A percentile compares a stretch with the other conserved stretches of the same genome.
Evolutionary conservation across 2,113 vertebrate species (phyloP).

Genomic region (Rhegmatorhina hoffmannsi): DNA sequence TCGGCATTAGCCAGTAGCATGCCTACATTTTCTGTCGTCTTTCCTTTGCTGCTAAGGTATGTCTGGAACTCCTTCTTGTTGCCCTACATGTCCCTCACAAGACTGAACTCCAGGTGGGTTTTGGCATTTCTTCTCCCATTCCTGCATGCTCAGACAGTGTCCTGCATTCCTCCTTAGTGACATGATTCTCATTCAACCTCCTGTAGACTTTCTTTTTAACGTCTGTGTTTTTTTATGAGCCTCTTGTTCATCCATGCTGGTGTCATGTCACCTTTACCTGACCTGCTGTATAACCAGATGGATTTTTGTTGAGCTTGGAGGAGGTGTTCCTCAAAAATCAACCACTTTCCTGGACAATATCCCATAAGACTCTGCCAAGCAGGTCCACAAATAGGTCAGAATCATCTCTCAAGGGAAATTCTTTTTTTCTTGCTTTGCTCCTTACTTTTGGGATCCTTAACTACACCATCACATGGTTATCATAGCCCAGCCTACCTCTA

Average conservation of each 20-base stretch:
- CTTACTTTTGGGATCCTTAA: not conserved
- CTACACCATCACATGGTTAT: fast-evolving
- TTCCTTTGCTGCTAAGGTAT: not conserved
- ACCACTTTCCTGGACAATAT: not conserved
- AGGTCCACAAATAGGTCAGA: not conserved
- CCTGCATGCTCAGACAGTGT: not conserved
- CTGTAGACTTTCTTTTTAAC: not conserved
- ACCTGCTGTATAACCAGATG: not conserved
- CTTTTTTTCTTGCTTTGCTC: not conserved
- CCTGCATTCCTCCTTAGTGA: not conserved
- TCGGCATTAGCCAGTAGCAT: not conserved
- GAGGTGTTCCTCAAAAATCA: not conserved
- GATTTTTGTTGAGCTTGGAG: not conserved
- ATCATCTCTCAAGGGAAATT: not conserved
- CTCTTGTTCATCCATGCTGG: not conserved
- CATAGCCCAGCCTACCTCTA: not conserved
- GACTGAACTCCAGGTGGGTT: not conserved
- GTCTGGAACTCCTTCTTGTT: not conserved
- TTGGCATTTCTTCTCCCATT: not conserved
- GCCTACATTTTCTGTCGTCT: not conserved
- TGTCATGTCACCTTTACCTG: not conserved
- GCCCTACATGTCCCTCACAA: not conserved
- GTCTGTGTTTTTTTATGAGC: not conserved
- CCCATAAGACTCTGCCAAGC: not conserved
- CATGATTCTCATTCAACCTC: not conserved